These are phyloP conservation scores for Schizothorax lantsangensis DNA, from an alignment of 2,797 vertebrate genomes.

Conservation along the genomic window DNA sequence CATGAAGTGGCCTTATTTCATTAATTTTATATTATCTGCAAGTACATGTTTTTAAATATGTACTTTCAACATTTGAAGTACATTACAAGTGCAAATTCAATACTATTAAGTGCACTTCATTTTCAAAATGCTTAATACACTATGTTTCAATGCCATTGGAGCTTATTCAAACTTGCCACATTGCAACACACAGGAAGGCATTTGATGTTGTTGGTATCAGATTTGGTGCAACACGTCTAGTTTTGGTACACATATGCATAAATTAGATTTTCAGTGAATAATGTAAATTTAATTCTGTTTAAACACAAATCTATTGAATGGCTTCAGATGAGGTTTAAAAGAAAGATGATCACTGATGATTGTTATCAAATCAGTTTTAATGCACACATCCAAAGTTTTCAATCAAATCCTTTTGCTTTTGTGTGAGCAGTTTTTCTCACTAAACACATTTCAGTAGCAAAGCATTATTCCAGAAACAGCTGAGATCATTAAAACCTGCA, in stretches of 20 bases:
- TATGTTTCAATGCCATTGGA: not conserved
- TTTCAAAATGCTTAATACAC: not conserved
- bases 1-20: not conserved
- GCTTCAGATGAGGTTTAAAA: not conserved
- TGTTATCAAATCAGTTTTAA: not conserved
- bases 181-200: not conserved
- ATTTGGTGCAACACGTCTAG: not conserved
- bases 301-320: not conserved
- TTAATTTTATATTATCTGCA: not conserved
- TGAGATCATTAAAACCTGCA: constrained; percentile 41
- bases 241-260: not conserved
- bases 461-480: constrained; percentile 38
- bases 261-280: not conserved
- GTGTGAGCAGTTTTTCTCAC: not conserved
- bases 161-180: not conserved
- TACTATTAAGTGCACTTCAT: not conserved
- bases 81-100: not conserved
- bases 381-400: not conserved
- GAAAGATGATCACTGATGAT: not conserved
- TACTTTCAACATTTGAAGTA: not conserved
- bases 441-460: constrained; percentile 24
- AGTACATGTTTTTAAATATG: not conserved
- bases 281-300: not conserved
- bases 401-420: not conserved
- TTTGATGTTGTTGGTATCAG: not conserved